Evolutionary conservation across 2,113 vertebrate genomes (phyloP).

Genomic region (Hippocampus barbouri): DNA sequence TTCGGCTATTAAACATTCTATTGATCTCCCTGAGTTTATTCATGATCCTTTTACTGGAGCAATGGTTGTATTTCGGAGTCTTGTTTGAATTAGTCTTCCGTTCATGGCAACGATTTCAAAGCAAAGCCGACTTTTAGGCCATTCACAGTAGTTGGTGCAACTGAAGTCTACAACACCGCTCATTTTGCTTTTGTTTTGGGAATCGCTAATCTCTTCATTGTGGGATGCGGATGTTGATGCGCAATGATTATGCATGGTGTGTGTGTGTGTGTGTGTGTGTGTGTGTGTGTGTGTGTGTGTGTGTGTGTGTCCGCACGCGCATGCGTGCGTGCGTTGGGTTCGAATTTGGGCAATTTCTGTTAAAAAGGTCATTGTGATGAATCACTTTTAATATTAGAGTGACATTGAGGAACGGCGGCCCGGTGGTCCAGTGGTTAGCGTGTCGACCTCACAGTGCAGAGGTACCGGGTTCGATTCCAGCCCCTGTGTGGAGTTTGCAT

Average conservation of each 20-base stretch:
- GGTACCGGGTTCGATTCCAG: too few species aligned
- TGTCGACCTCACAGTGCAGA: too few species aligned
- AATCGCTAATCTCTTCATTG: conserved; percentile 15
- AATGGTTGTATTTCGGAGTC: conserved; percentile 17
- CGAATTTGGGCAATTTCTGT: background rate
- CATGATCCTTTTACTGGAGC: conserved; percentile 10
- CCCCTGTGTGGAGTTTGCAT: too few species aligned
- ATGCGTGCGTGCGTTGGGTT: background rate
- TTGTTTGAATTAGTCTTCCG: conserved; percentile 32
- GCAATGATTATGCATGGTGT: background rate
- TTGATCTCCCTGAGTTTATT: conserved; percentile 11
- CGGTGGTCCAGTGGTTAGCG: too few species aligned
- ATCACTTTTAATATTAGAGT: background rate
- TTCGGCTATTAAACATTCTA: too few species aligned
- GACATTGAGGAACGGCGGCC: background rate
- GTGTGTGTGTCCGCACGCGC: background rate
- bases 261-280: background rate
- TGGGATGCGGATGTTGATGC: conserved; percentile 10
- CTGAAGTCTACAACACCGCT: conserved; percentile 9
- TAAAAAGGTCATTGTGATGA: background rate
- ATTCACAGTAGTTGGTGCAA: conserved; percentile 25
- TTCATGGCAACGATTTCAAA: conserved; percentile 43
- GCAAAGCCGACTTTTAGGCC: conserved; percentile 35
- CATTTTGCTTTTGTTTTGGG: conserved; percentile 19
- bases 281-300: background rate